Percentiles rank a stretch among this genome's conserved stretches.
Conservation (phyloP, 2,113 vertebrate genomes). For the Otis tarda region DNA sequence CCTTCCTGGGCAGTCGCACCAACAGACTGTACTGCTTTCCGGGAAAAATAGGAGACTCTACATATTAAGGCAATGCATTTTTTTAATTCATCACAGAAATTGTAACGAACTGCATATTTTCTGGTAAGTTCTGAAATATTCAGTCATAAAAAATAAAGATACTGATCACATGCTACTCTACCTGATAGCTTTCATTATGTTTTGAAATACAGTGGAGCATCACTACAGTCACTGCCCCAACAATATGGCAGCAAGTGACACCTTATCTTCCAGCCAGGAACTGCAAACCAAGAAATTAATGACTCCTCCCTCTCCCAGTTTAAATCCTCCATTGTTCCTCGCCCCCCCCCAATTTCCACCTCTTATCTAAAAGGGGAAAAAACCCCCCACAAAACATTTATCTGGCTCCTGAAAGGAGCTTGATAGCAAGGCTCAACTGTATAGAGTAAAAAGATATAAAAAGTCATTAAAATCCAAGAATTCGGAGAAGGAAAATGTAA, state of each 20-base stretch:
- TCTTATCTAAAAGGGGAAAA: neutral
- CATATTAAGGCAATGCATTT: conserved; percentile 46
- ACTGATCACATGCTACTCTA: conserved; percentile 15
- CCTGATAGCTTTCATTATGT: neutral
- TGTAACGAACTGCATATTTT: neutral
- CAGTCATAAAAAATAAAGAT: conserved; percentile 15
- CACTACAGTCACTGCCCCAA: conserved; percentile 10
- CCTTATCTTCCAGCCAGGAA: neutral
- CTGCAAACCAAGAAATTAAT: neutral
- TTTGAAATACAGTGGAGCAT: conserved; percentile 48
- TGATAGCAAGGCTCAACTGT: conserved; percentile 46
- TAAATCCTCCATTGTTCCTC: neutral
- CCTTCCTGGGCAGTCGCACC: neutral
- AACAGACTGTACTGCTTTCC: neutral
- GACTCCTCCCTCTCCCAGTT: neutral
- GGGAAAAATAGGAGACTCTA: neutral
- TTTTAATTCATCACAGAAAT: conserved; percentile 7
- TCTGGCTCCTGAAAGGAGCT: conserved; percentile 6
- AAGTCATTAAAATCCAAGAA: conserved; percentile 19
- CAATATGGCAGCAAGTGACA: neutral
- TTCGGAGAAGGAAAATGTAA: conserved; percentile 16
- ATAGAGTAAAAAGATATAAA: conserved; percentile 42
- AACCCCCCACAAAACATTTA: neutral
- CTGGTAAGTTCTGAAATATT: conserved; percentile 20
- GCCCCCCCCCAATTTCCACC: neutral